Conservation (phyloP, 2,888 invertebrate species). For the Chalcosyrphus nemorum region DNA sequence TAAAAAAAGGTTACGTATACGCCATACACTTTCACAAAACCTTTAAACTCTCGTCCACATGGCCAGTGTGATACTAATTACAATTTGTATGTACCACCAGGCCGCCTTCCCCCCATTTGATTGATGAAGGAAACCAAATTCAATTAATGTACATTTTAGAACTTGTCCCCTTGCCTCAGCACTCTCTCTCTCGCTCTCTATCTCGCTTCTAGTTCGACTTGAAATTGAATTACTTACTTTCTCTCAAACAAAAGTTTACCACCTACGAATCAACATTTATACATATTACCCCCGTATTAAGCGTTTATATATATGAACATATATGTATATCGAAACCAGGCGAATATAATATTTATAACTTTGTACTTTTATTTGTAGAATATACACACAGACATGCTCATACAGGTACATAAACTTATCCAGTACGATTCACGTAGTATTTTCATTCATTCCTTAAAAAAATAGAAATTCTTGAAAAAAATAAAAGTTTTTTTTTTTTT, state of each 20-base stretch:
- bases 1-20: slow-evolving; percentile 38
- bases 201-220: slow-evolving; percentile 9
- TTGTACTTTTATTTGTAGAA: slow-evolving; percentile 80
- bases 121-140: neutral
- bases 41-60: neutral
- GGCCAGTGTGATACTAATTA: neutral
- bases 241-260: neutral
- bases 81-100: neutral
- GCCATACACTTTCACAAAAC: neutral
- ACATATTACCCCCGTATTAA: slow-evolving; percentile 7
- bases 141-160: neutral
- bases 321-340: slow-evolving; percentile 35
- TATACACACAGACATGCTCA: slow-evolving; percentile 81
- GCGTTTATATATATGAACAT: slow-evolving; percentile 7
- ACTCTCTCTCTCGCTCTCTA: neutral
- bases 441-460: slow-evolving; percentile 39
- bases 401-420: slow-evolving; percentile 78
- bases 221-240: neutral
- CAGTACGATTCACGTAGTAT: slow-evolving; percentile 64
- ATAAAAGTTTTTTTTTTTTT: neutral
- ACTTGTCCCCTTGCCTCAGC: too few relatives aligned
- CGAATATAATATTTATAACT: slow-evolving; percentile 49
- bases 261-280: neutral
- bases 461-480: neutral
- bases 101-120: neutral